Evolutionary conservation across 2,888 invertebrate species (phyloP).

Genomic region (Nemapogon koenigi): DNA sequence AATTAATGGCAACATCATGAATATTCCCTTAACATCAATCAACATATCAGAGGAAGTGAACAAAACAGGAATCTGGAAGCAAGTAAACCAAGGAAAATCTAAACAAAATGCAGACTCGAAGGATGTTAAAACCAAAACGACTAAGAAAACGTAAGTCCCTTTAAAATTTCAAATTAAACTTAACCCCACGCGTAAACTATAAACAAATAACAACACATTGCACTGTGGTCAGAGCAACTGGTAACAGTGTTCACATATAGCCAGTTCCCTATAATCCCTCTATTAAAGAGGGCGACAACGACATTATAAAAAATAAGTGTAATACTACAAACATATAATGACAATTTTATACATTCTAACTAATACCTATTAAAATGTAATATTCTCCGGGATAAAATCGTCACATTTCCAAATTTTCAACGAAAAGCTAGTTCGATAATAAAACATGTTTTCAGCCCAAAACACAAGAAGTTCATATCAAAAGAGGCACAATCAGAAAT

Average conservation of each 20-base stretch:
- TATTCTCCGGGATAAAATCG: too few relatives aligned
- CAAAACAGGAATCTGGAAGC: constrained; percentile 93
- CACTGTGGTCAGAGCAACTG: too few relatives aligned
- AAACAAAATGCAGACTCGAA: constrained; percentile 34
- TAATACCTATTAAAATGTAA: too few relatives aligned
- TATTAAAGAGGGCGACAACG: too few relatives aligned
- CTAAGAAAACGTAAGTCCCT: constrained; percentile 49
- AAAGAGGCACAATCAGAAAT: constrained; percentile 70
- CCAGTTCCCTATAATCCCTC: too few relatives aligned
- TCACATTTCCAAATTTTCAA: too few relatives aligned
- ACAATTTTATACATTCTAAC: too few relatives aligned
- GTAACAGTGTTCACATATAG: too few relatives aligned
- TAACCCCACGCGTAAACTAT: not conserved
- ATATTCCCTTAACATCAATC: constrained; percentile 83
- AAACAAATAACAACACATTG: too few relatives aligned
- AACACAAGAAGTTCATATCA: constrained; percentile 71
- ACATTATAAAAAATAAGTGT: too few relatives aligned
- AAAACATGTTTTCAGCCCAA: constrained; percentile 40
- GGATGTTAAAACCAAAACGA: constrained; percentile 39
- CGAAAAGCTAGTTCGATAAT: too few relatives aligned
- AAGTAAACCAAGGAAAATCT: constrained; percentile 75
- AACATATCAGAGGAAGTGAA: constrained; percentile 95
- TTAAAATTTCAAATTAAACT: not conserved
- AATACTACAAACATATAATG: too few relatives aligned
- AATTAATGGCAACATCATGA: constrained; percentile 89